phyloP scores from a whole-genome alignment of 2,888 invertebrate species.

The Eulithis prunata region DNA sequence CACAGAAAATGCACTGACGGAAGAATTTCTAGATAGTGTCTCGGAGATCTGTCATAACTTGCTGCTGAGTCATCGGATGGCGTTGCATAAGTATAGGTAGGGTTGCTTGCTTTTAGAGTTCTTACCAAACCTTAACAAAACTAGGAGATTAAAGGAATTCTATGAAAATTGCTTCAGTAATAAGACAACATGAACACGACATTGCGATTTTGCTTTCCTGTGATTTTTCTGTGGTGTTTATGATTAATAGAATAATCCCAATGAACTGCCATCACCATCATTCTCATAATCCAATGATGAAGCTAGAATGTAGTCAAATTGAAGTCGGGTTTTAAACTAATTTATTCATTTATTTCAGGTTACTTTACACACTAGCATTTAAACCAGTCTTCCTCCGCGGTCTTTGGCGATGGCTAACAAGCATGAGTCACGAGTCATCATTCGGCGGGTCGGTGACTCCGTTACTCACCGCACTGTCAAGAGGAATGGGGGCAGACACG shows the following conservation, averaged over 20 bases:
- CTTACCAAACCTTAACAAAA: no score
- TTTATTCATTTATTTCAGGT: constrained; percentile 63
- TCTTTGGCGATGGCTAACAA: constrained; percentile 87
- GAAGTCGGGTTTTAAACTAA: no score
- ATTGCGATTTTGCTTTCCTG: no score
- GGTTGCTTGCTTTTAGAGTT: constrained; percentile 6
- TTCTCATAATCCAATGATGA: no score
- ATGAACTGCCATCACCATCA: no score
- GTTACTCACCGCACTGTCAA: constrained; percentile 86
- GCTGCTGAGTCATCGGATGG: constrained; percentile 91
- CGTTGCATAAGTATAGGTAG: constrained; percentile 93
- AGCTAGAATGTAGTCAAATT: no score
- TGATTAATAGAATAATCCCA: no score
- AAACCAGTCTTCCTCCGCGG: constrained; percentile 90
- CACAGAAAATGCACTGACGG: constrained; percentile 78
- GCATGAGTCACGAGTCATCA: constrained; percentile 67
- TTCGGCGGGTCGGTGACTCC: constrained; percentile 81
- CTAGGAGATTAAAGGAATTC: no score
- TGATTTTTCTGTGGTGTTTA: no score
- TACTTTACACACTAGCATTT: constrained; percentile 92
- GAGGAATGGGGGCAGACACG: constrained; percentile 85
- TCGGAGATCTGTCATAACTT: constrained; percentile 93
- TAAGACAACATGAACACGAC: no score
- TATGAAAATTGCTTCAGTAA: no score
- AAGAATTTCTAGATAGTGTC: constrained; percentile 86